Base-by-base conservation (phyloP, 1,140 invertebrate genomes). In the Theocolax elegans region DNA sequence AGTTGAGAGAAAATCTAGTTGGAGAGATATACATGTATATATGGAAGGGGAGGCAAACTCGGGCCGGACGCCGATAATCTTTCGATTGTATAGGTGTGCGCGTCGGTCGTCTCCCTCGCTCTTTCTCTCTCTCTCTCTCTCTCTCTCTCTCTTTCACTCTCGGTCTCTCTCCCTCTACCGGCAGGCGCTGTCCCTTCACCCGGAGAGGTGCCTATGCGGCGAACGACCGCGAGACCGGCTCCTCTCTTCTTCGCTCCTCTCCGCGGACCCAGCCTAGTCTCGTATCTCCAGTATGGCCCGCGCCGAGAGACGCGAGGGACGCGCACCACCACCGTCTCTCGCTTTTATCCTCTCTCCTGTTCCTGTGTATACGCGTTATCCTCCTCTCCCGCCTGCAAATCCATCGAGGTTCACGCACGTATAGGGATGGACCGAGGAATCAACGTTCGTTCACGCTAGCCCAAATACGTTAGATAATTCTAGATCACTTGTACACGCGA, bases 41-140 rank as follows among this genome's bases (percentile, higher is more conserved):
- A 35, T 35, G 42, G 70, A 72, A 72, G 58, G 42, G 35, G 60
- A 25, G 31, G n/a, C 63, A 51, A 49, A 67, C 73, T 62, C 46
- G 59, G 46, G 59, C 46, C 25, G 27, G 17, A 27, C 31, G 49
- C 65, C 78, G 79, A 79, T 80, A 76, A 79, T 80, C 78, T 80
- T 78, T 79, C 75, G 75, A 76, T 76, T 44, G 40, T n/a, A 44
- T 44, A 44, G 7, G 15, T 15, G 40, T n/a, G 13, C 6, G 6
- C 21, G 21, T 4, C 15, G 15, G 42, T 46, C 9, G 9, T 9
- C 42, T 46, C n/a, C n/a, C 21, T 64, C 35, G 40, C n/a, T 25
- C 40, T 25, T 4, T 46, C 42, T 46, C 42, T n/a, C 42, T 13
- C 42, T 4, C 42, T 46, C 42, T 46, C 42, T 9, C 15, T 27